Evolutionary conservation across 2,797 vertebrate species (phyloP).

Genomic region (Mionectes olivaceus): DNA sequence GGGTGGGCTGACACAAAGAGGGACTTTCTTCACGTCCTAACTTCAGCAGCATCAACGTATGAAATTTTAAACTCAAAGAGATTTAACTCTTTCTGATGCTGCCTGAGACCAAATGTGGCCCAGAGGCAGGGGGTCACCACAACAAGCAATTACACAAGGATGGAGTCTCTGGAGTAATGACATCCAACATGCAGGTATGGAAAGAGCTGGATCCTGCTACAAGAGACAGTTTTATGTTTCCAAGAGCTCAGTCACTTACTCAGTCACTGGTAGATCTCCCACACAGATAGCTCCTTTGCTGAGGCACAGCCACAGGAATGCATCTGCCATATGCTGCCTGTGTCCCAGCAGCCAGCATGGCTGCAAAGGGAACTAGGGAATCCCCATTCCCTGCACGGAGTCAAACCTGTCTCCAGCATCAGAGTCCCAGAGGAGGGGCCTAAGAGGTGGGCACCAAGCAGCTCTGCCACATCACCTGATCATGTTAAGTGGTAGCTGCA

Average conservation of each 20-base stretch:
- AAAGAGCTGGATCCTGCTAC: not conserved
- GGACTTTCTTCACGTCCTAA: conserved; percentile 31
- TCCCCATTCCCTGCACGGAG: not conserved
- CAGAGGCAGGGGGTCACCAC: not conserved
- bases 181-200: not conserved
- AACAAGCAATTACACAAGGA: not conserved
- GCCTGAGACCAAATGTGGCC: accelerated
- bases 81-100: not conserved
- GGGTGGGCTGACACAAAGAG: conserved; percentile 14
- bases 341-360: not conserved
- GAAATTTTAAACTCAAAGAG: not conserved
- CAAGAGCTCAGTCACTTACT: conserved; percentile 26
- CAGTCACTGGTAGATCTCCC: conserved; percentile 44
- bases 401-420: not conserved
- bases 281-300: conserved; percentile 18
- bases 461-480: not conserved
- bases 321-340: not conserved
- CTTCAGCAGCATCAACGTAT: not conserved
- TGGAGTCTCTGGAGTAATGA: not conserved
- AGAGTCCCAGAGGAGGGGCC: not conserved
- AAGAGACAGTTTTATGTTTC: not conserved
- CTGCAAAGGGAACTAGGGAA: not conserved
- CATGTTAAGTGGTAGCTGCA: not conserved
- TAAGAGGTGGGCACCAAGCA: not conserved
- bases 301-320: conserved; percentile 45